phyloP scores from a whole-genome alignment of 2,113 vertebrate species.

The Istiophorus platypterus region DNA sequence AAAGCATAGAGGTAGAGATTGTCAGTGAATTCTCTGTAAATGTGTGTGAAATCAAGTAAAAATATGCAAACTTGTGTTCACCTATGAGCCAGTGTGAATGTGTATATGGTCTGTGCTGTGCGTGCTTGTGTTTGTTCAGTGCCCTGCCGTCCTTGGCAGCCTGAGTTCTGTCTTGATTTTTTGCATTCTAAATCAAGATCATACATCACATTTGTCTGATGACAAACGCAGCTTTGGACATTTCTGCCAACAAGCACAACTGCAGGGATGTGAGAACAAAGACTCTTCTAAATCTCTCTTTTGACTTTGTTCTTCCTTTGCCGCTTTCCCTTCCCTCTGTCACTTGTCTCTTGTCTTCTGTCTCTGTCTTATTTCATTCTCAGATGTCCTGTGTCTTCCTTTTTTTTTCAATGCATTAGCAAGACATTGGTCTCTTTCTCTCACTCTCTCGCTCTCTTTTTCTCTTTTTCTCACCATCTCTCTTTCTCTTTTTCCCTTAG shows the following conservation, averaged over 20 bases:
- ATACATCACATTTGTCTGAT: conserved; percentile 71
- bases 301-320: conserved; percentile 71
- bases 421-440: conserved; percentile 50
- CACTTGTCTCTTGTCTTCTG: conserved; percentile 58
- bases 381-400: conserved; percentile 44
- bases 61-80: background rate
- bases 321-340: conserved; percentile 54
- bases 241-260: conserved; percentile 69
- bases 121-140: background rate
- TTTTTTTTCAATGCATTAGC: conserved; percentile 20
- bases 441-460: conserved; percentile 12
- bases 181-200: conserved; percentile 72
- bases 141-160: conserved; percentile 58
- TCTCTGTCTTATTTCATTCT: conserved; percentile 44
- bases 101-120: background rate
- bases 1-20: conserved; percentile 39
- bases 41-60: background rate
- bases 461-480: conserved; percentile 30
- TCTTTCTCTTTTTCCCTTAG: conserved; percentile 52
- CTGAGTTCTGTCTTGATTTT: conserved; percentile 41
- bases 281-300: conserved; percentile 66
- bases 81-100: background rate
- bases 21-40: background rate
- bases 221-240: conserved; percentile 68
- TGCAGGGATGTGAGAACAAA: conserved; percentile 69